Evolutionary conservation across 2,888 invertebrate species (phyloP).

Genomic region (Calameuta pallipes): DNA sequence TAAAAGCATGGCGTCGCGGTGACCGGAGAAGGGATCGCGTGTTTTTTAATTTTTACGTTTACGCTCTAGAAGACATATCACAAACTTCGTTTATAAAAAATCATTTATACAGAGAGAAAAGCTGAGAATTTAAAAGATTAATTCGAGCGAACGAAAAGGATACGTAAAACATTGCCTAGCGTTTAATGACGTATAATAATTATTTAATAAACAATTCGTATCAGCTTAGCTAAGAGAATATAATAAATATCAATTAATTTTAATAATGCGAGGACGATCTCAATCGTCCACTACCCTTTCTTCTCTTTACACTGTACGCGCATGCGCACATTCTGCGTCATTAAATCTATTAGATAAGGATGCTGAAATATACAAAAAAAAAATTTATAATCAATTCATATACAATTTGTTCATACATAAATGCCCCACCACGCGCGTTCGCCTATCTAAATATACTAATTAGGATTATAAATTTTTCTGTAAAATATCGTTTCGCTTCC

Average conservation of each 20-base stretch:
- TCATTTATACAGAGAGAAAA: background rate
- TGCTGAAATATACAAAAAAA: slow-evolving; percentile 2
- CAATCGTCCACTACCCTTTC: background rate
- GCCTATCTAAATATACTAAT: background rate
- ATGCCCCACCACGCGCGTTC: background rate
- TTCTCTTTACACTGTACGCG: background rate
- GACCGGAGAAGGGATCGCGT: background rate
- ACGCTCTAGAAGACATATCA: background rate
- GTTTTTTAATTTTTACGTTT: background rate
- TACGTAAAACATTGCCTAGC: background rate
- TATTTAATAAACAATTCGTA: background rate
- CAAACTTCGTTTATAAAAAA: background rate
- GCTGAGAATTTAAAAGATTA: background rate
- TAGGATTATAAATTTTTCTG: background rate
- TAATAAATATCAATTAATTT: background rate
- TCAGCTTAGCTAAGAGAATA: background rate
- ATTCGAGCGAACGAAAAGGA: background rate
- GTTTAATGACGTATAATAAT: background rate
- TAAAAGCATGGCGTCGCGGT: background rate
- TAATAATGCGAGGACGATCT: background rate
- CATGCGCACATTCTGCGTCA: background rate
- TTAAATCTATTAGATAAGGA: background rate
- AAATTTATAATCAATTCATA: background rate
- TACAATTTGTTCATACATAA: background rate
- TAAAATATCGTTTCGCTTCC: background rate